Evolutionary conservation across 2,888 invertebrate species (phyloP), one percentile per base, ranked within the genome.

Genomic region (Eledona agricola): DNA sequence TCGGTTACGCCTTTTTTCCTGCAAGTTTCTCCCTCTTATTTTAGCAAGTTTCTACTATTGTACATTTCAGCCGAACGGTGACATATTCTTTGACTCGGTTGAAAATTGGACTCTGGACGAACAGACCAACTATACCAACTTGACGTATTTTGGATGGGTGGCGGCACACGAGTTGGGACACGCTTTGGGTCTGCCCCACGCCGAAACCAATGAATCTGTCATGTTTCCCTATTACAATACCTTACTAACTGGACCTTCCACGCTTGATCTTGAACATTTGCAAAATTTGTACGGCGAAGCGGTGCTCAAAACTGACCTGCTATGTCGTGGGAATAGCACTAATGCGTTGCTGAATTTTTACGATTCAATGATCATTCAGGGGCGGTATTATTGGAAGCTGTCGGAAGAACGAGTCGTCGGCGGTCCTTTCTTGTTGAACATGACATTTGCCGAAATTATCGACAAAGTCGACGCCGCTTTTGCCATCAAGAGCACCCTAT

Each of bases 131-230:
- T 5, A n/a, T 3, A 7, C 3, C n/a, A 4, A 15, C 4, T 4
- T 3, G 17, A 28, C 16, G 10, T 28, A 58, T 54, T 35, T 61
- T 4, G 47, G 54, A 26, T 58, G 57, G 45, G 49, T 57, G 3
- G 55, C 55, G 2, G 34, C 52, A 4, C 65, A 65, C 34, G 63
- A 65, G 57, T 50, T 64, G n/a, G 65, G 65, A 1, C 65, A 65
- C 49, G 28, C 59, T 28, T 54, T 63, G n/a, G 65, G 49, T 4
- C 15, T 49, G 11, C 11, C 22, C 1, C 49, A 49, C 26, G 15
- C 11, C 16, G 5, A 16, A 7, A 12, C 6, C 9, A 10, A 1
- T 1, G 3, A 15, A 7, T 50, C 40, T 1, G 25, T 50, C 6
- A 50, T 50, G 50, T 23, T 7, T 25, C 32, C 50, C 9, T 40